Evolutionary conservation across 2,888 invertebrate species (phyloP).

Genomic region (Platycnemis pennipes): DNA sequence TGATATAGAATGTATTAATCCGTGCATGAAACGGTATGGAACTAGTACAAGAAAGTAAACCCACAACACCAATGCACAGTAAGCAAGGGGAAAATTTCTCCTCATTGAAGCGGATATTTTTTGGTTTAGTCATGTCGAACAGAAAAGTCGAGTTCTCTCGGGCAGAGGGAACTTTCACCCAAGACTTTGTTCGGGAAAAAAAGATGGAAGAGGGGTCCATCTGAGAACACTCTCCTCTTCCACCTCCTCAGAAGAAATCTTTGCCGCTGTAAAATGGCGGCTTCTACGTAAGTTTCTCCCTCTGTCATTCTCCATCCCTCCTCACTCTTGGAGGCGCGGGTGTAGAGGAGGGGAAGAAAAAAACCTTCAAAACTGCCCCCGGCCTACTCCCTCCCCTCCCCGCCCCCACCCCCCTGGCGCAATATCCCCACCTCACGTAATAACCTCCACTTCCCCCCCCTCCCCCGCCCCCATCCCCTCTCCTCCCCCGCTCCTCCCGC

Average conservation of each 20-base stretch:
- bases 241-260: constrained; percentile 56
- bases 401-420: background rate
- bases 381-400: background rate
- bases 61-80: background rate
- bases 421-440: constrained; percentile 39
- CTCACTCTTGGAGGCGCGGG: background rate
- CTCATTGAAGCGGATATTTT: background rate
- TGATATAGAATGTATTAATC: background rate
- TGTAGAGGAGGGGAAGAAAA: background rate
- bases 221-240: constrained; percentile 49
- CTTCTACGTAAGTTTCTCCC: constrained; percentile 57
- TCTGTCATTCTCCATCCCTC: constrained; percentile 54
- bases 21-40: background rate
- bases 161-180: constrained; percentile 57
- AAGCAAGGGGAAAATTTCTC: background rate
- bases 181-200: constrained; percentile 6
- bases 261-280: constrained; percentile 67
- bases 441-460: constrained; percentile 21
- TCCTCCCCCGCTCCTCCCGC: background rate
- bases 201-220: constrained; percentile 40
- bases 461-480: background rate
- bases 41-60: background rate
- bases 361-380: constrained; percentile 58
- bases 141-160: constrained; percentile 51
- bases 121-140: constrained; percentile 40